Evolutionary conservation across 2,888 invertebrate genomes (phyloP), one percentile per base, ranked within the genome.

Genomic region (Philereme transversata): DNA sequence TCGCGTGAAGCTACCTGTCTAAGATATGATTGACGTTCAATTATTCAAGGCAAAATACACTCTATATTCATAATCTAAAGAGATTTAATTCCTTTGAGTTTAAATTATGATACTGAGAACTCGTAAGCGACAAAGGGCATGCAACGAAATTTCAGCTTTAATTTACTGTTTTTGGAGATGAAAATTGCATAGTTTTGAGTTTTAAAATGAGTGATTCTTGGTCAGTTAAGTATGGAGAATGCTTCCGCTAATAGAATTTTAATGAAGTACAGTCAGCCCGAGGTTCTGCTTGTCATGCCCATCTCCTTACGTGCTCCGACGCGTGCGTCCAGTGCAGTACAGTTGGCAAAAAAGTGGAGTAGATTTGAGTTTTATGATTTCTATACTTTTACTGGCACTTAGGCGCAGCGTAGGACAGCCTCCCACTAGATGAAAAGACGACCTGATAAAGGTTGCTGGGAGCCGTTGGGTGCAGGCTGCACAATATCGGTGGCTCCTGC

Each of bases 221-320:
- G 49, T 49, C 51, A 53, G 63, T 50, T 49, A 60, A 72, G 73
- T 78, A 72, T 75, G 79, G 83, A 88, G 90, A 91, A 90, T 89
- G 91, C 91, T 90, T 88, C 90, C 81, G 89, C 86, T 92, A 92
- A 91, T 92, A 92, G 90, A 90, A 90, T 90, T 90, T 90, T 92
- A 91, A 92, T 91, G 90, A 92, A 92, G 88, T 88, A 90, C 89
- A 89, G 91, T 87, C 84, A 87, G 89, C 80, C 72, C 69, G 82
- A 80, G 78, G 86, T 88, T 87, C 82, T 90, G 91, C 90, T 81
- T 85, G 90, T 92, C 91, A 91, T 90, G 91, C 85, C 84, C 86
- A 85, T 88, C 91, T 86, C 84, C 83, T 88, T 87, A 87, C 84
- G 86, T 86, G 84, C 75, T 82, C 79, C 75, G 78, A 83, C 84